phyloP scores from a whole-genome alignment of 2,888 invertebrate species.

The Amphipoea lucens region DNA sequence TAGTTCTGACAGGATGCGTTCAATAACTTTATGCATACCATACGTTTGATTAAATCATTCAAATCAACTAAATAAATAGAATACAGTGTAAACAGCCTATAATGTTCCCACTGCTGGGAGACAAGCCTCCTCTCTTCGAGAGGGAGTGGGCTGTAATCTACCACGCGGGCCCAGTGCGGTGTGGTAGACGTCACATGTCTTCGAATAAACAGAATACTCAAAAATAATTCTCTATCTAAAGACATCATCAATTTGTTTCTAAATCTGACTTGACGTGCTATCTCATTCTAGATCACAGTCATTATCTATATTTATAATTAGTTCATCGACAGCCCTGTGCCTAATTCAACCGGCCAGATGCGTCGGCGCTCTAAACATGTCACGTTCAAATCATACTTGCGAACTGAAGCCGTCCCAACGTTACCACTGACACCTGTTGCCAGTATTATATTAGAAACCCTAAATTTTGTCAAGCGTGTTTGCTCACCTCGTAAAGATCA shows the following conservation, averaged over 20 bases:
- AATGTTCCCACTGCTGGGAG: not conserved
- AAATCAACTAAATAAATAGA: not conserved
- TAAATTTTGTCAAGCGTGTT: slow-evolving; percentile 57
- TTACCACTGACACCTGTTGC: slow-evolving; percentile 48
- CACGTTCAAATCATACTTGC: slow-evolving; percentile 37
- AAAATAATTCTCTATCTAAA: slow-evolving; percentile 7
- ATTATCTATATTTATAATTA: slow-evolving; percentile 46
- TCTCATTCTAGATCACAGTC: slow-evolving; percentile 44
- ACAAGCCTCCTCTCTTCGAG: not conserved
- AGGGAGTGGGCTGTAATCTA: not conserved
- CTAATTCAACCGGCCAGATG: slow-evolving; percentile 42
- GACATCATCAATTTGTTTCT: slow-evolving; percentile 4
- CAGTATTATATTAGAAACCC: slow-evolving; percentile 55
- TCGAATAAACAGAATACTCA: slow-evolving; percentile 7
- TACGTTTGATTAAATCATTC: not conserved
- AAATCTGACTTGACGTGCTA: not conserved
- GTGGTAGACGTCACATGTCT: not conserved
- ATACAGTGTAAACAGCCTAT: not conserved
- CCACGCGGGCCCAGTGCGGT: not conserved
- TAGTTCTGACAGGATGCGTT: not conserved
- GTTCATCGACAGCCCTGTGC: slow-evolving; percentile 50
- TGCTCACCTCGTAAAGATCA: slow-evolving; percentile 28
- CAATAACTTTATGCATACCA: no score
- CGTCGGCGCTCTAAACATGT: slow-evolving; percentile 23
- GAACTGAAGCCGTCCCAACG: slow-evolving; percentile 22